These are phyloP conservation scores for Acrossocheilus fasciatus DNA, from an alignment of 2,797 vertebrate species.

Conservation along the genomic window DNA sequence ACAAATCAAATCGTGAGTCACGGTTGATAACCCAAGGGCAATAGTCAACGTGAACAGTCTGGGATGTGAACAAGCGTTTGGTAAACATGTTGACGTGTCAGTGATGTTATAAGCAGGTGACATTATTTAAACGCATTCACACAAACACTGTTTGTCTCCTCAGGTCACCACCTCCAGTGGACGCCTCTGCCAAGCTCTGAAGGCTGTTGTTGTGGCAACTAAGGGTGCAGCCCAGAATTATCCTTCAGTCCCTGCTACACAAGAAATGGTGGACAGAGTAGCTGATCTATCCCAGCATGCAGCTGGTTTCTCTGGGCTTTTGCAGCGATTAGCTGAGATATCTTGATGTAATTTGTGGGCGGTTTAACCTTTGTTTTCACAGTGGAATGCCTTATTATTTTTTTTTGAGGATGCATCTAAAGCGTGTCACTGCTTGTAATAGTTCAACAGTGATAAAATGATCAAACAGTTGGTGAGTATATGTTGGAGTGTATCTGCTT, in stretches of 20 bases:
- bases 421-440: conserved; percentile 47
- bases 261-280: conserved; percentile 88
- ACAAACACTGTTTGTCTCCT: conserved; percentile 29
- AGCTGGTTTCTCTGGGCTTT: conserved; percentile 86
- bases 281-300: conserved; percentile 87
- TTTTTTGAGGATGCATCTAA: conserved; percentile 48
- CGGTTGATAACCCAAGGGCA: background rate
- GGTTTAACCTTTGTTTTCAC: conserved; percentile 47
- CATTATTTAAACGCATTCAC: background rate
- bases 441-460: conserved; percentile 49
- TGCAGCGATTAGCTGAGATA: conserved; percentile 84
- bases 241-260: conserved; percentile 84
- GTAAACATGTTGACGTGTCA: conserved; percentile 37
- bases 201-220: conserved; percentile 87
- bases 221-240: conserved; percentile 90
- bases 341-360: conserved; percentile 71
- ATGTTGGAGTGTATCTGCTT: conserved; percentile 35
- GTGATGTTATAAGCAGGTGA: conserved; percentile 34
- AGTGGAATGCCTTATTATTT: conserved; percentile 77
- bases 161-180: conserved; percentile 86
- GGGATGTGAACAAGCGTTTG: background rate
- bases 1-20: conserved; percentile 2
- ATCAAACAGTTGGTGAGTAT: conserved; percentile 52
- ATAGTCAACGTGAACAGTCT: background rate
- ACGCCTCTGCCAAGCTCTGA: conserved; percentile 86